Evolutionary conservation across 2,797 vertebrate genomes (phyloP), one percentile per base, ranked within the genome.

Genomic region (Taeniopygia guttata): DNA sequence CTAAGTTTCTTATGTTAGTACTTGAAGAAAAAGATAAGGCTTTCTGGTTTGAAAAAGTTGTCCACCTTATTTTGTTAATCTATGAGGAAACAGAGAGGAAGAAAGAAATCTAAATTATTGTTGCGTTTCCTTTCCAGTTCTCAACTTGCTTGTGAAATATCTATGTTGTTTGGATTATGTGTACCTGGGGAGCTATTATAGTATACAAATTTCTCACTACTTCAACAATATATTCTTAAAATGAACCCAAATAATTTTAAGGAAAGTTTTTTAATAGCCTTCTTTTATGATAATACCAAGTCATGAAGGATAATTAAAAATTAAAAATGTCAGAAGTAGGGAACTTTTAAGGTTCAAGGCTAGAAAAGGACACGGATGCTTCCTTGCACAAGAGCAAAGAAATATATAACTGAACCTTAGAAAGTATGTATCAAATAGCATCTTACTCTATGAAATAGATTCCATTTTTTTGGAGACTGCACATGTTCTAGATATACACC

Each of bases 291-390:
- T 69, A 87, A 79, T 55, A 69, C 0, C 16, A 73, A 69, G 16
- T 30, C 13, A 43, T n/a, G 40, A 72, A 82, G 13, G 11, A 42
- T 73, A 85, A 93, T 80, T 69, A 87, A 85, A 93, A 88, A 52
- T 40, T 21, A 45, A 94, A 79, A 87, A 64, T 46, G 8, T 54
- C 67, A 23, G 17, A 80, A 34, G 27, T 13, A 70, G 22, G 5
- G 5, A 89, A 34, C 11, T 79, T 84, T 40, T 14, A 64, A 79
- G 7, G 10, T 76, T 82, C 59, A 79, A 78, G 19, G 27, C 8
- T 84, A 58, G 68, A 82, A 72, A 30, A 56, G 32, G 11, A 9
- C 18, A 20, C 36, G 19, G 3, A n/a, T 59, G 6, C 13, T 72
- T 67, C 58, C 4, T 46, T 64, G 16, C 17, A 45, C 23, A 82